Evolutionary conservation across 2,888 invertebrate genomes (phyloP).

Genomic region (Xylota segnis): DNA sequence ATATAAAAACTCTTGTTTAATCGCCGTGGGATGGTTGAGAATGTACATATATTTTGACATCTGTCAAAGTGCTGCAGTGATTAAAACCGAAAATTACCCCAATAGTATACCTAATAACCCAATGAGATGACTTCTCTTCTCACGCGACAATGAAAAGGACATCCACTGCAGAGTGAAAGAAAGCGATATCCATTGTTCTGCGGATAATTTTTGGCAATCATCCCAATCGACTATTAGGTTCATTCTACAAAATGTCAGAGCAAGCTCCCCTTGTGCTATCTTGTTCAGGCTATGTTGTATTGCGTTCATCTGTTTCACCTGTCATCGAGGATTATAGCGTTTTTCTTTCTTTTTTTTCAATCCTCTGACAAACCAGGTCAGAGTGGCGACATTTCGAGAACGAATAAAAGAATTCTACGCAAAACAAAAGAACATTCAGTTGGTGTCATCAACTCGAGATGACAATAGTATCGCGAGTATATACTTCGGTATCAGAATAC

Average conservation of each 20-base stretch:
- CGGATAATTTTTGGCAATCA: conserved; percentile 65
- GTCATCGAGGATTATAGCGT: conserved; percentile 66
- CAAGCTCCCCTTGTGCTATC: neutral
- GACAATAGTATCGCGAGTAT: conserved; percentile 31
- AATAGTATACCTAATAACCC: conserved; percentile 46
- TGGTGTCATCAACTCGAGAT: conserved; percentile 25
- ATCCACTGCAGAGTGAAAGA: conserved; percentile 6
- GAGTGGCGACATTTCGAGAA: conserved; percentile 62
- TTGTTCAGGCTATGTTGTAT: neutral
- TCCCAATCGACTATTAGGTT: conserved; percentile 67
- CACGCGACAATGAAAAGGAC: neutral
- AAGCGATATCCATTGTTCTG: conserved; percentile 54
- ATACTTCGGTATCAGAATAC: neutral
- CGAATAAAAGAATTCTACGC: conserved; percentile 13
- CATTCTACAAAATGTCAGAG: conserved; percentile 41
- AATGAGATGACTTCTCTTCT: conserved; percentile 1
- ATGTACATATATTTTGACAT: conserved; percentile 29
- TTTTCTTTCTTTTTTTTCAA: conserved; percentile 20
- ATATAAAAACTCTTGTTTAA: neutral
- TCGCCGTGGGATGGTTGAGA: neutral
- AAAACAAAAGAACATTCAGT: conserved; percentile 52
- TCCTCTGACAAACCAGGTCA: conserved; percentile 61
- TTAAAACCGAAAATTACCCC: conserved; percentile 46
- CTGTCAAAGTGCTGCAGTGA: conserved; percentile 42
- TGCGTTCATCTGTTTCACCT: conserved; percentile 60